Percentiles rank a stretch among this genome's conserved stretches.
Evolutionary conservation across 2,888 invertebrate species (phyloP).

Genomic region (Eilema caniola): DNA sequence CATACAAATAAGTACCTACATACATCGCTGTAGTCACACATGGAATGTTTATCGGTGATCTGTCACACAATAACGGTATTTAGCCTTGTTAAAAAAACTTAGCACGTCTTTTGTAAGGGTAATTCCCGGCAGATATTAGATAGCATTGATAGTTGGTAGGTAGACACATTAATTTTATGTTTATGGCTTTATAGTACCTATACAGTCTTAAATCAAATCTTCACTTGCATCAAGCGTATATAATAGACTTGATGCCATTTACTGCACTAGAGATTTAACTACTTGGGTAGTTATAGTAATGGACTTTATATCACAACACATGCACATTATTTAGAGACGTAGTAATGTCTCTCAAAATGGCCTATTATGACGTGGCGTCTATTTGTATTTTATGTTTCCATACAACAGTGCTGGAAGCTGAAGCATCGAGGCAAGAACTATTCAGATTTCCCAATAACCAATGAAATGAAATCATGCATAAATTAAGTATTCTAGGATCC

Average conservation of each 20-base stretch:
- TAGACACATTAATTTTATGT: not conserved
- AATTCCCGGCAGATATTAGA: not conserved
- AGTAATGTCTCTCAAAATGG: not conserved
- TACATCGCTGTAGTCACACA: not conserved
- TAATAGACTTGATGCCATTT: not conserved
- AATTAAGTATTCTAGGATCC: not conserved
- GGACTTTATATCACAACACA: not conserved
- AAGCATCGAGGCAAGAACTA: not conserved
- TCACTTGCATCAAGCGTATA: too few species aligned
- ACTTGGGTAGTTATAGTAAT: not conserved
- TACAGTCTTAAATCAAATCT: too few species aligned
- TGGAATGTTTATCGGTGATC: not conserved
- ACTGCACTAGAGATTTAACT: not conserved
- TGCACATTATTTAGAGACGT: not conserved
- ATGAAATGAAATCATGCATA: not conserved
- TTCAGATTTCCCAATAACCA: slow-evolving; percentile 1
- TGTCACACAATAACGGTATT: not conserved
- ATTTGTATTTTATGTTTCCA: slow-evolving; percentile 13
- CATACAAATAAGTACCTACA: not conserved
- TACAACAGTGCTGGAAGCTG: not conserved
- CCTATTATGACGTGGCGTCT: slow-evolving; percentile 2
- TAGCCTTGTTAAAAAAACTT: not conserved
- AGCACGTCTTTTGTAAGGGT: not conserved
- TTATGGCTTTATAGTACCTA: not conserved
- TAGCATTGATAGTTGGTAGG: not conserved